A percentile compares a stretch with the other conserved stretches of the same genome.
Conservation (phyloP, 35 echinoderm and acorn worm species). For the Ophioderma brevispina region DNA sequence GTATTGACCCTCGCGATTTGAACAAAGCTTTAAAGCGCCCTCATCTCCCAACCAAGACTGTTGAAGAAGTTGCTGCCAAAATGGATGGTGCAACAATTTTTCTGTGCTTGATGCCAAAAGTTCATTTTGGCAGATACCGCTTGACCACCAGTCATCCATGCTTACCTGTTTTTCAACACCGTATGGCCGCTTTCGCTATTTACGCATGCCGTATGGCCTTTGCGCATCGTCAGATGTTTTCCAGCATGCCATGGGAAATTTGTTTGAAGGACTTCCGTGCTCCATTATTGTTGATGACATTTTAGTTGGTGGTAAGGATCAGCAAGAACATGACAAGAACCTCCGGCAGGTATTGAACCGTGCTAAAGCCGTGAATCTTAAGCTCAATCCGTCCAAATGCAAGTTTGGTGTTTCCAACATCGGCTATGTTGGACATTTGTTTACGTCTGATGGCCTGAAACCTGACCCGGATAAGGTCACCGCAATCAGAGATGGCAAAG, state of each 20-base stretch:
- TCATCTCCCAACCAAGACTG: conserved; percentile 38
- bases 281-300: too few relatives aligned
- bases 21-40: conserved; percentile 20
- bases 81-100: conserved; percentile 16
- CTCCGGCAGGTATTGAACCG: too few relatives aligned
- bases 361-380: too few relatives aligned
- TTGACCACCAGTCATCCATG: not conserved
- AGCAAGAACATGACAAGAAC: too few relatives aligned
- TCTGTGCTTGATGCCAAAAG: conserved; percentile 2
- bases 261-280: conserved; percentile 19
- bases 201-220: not conserved
- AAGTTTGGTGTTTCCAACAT: too few relatives aligned
- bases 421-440: too few relatives aligned
- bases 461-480: too few relatives aligned
- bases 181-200: not conserved
- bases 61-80: conserved; percentile 48
- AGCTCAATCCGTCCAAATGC: too few relatives aligned
- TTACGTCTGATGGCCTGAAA: too few relatives aligned
- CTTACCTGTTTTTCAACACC: conserved; percentile 20
- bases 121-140: not conserved
- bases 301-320: too few relatives aligned
- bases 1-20: conserved; percentile 29
- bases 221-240: conserved; percentile 15
- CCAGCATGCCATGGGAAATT: conserved; percentile 32
- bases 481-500: too few relatives aligned